Percentiles rank a stretch among this genome's conserved stretches.
phyloP scores from a whole-genome alignment of 2,888 invertebrate species.

The Limnephilus marmoratus region DNA sequence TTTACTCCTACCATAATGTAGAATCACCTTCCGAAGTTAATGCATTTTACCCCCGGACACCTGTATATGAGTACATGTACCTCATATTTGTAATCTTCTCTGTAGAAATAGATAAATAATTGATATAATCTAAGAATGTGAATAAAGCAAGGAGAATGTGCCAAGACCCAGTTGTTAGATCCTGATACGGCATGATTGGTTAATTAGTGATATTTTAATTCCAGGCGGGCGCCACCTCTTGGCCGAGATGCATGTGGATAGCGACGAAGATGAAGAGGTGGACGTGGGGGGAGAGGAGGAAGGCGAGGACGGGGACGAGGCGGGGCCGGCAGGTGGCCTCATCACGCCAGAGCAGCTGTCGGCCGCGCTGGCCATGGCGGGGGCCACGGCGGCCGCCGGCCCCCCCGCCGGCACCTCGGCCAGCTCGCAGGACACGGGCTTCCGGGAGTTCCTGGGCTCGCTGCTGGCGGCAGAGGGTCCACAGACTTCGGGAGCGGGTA shows the following conservation, averaged over 20 bases:
- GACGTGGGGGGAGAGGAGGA: slow-evolving; percentile 70
- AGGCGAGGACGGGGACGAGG: slow-evolving; percentile 71
- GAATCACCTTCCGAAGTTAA: no score
- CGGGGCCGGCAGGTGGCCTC: slow-evolving; percentile 73
- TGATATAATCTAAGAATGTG: no score
- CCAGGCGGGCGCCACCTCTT: background rate
- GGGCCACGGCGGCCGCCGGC: background rate
- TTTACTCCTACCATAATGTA: no score
- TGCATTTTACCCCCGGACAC: no score
- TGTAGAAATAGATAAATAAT: no score
- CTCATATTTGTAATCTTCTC: no score
- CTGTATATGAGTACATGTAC: no score
- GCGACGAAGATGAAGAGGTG: slow-evolving; percentile 61
- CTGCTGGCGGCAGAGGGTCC: slow-evolving; percentile 52
- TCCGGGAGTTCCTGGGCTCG: slow-evolving; percentile 58
- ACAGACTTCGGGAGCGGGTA: background rate
- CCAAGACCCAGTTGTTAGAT: background rate
- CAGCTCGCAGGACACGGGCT: slow-evolving; percentile 22
- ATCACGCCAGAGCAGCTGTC: slow-evolving; percentile 87
- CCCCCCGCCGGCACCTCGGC: background rate
- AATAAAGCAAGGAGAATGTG: no score
- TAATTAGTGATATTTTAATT: background rate
- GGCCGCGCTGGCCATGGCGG: slow-evolving; percentile 77
- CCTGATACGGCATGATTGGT: background rate
- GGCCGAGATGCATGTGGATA: slow-evolving; percentile 51